Conservation (phyloP, 2,797 vertebrate species). For the Octomys mimax region DNA sequence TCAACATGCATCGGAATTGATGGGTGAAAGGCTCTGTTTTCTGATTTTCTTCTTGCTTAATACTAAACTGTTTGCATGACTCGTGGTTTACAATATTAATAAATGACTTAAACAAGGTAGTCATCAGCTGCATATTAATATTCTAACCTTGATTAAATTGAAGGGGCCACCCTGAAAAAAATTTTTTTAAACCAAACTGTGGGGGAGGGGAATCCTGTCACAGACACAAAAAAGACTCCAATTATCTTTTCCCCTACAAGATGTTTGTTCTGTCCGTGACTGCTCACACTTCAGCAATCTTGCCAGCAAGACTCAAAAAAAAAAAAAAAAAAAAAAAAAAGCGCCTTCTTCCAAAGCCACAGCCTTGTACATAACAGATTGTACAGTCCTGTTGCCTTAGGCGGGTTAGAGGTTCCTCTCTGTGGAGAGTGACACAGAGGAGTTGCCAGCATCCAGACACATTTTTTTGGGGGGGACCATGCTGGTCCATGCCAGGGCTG, state of each 20-base stretch:
- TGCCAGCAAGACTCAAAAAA: conserved; percentile 91
- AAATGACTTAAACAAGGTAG: conserved; percentile 84
- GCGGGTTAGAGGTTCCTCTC: conserved; percentile 88
- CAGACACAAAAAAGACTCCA: conserved; percentile 90
- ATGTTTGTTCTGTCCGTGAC: conserved; percentile 92
- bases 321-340: neutral
- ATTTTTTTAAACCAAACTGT: conserved; percentile 78
- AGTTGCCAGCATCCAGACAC: conserved; percentile 86
- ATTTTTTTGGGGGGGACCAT: conserved; percentile 72
- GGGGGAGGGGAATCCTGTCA: conserved; percentile 89
- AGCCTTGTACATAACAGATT: conserved; percentile 90
- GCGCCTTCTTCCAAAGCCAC: conserved; percentile 87
- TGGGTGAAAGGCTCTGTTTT: conserved; percentile 77
- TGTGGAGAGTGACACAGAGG: conserved; percentile 77
- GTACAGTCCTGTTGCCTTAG: conserved; percentile 89
- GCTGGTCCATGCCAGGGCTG: conserved; percentile 72
- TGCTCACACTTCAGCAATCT: conserved; percentile 91
- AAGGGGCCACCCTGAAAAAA: conserved; percentile 79
- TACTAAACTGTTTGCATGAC: conserved; percentile 80
- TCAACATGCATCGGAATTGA: conserved; percentile 75
- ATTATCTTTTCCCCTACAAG: conserved; percentile 92
- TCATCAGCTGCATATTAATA: conserved; percentile 80
- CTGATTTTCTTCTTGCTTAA: conserved; percentile 31
- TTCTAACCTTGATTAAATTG: conserved; percentile 84
- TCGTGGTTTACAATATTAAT: conserved; percentile 71